Evolutionary conservation across 2,113 vertebrate genomes (phyloP).

Genomic region (Antechinus flavipes): DNA sequence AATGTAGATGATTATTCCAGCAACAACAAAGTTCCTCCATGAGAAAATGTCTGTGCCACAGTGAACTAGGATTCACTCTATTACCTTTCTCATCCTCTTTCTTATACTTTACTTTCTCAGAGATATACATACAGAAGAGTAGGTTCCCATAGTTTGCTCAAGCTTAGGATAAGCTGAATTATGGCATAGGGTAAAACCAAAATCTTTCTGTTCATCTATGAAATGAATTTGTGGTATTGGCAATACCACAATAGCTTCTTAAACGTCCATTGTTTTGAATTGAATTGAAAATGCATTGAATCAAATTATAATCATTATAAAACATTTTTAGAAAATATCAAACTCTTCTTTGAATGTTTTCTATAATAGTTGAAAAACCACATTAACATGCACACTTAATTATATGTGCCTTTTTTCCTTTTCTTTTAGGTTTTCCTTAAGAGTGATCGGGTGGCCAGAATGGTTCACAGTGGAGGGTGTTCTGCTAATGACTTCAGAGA

Average conservation of each 20-base stretch:
- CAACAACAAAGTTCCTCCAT: neutral
- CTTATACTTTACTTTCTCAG: neutral
- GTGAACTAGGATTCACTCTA: neutral
- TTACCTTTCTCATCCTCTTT: neutral
- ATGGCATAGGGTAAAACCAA: neutral
- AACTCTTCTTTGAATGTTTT: neutral
- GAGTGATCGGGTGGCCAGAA: constrained; percentile 95
- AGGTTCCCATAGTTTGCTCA: neutral
- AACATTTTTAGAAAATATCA: neutral
- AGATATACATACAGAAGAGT: neutral
- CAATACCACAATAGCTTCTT: neutral
- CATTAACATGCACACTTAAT: neutral
- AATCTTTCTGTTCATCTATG: neutral
- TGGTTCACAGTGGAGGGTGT: constrained; percentile 97
- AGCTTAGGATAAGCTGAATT: neutral
- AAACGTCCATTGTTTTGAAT: neutral
- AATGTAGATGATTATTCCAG: neutral
- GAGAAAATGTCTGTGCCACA: neutral
- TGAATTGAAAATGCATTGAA: neutral
- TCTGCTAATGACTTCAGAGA: constrained; percentile 97
- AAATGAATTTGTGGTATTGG: neutral
- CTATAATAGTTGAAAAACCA: neutral
- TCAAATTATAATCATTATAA: neutral
- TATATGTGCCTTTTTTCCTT: constrained; percentile 22
- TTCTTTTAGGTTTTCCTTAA: constrained; percentile 93